A percentile compares a stretch with the other conserved stretches of the same genome.
These are phyloP conservation scores for Athripsodes cinereus DNA, from an alignment of 2,888 invertebrate genomes.

Conservation along the genomic window DNA sequence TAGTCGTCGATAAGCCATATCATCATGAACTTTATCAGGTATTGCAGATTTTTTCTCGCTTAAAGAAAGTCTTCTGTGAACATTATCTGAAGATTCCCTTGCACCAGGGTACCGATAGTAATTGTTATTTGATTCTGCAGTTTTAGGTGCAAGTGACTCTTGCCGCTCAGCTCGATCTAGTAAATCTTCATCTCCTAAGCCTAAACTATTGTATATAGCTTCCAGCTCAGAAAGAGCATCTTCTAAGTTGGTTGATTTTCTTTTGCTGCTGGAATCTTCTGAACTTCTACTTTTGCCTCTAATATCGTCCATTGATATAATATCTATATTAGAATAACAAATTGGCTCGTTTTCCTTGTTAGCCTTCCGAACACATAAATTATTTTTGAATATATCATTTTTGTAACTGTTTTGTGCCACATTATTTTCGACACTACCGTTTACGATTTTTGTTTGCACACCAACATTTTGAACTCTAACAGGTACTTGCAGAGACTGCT, in stretches of 20 bases:
- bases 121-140: conserved; percentile 17
- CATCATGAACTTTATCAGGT: conserved; percentile 65
- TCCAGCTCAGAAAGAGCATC: conserved; percentile 86
- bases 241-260: conserved; percentile 74
- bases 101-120: conserved; percentile 21
- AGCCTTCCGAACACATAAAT: conserved; percentile 29
- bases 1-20: conserved; percentile 74
- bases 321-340: conserved; percentile 26
- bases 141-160: conserved; percentile 49
- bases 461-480: conserved; percentile 1
- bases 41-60: conserved; percentile 36
- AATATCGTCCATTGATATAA: conserved; percentile 28
- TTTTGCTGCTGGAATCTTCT: conserved; percentile 45
- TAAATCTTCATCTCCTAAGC: conserved; percentile 77
- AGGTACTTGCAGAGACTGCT: not conserved
- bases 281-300: conserved; percentile 34
- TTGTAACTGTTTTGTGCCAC: conserved; percentile 13
- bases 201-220: conserved; percentile 83
- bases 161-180: conserved; percentile 73
- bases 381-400: conserved; percentile 15
- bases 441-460: conserved; percentile 2
- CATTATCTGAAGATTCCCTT: conserved; percentile 9
- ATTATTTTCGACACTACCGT: conserved; percentile 29
- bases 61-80: conserved; percentile 9
- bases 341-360: conserved; percentile 24